These are phyloP conservation scores for Laticauda colubrina DNA, from an alignment of 2,113 vertebrate species.

Conservation along the genomic window DNA sequence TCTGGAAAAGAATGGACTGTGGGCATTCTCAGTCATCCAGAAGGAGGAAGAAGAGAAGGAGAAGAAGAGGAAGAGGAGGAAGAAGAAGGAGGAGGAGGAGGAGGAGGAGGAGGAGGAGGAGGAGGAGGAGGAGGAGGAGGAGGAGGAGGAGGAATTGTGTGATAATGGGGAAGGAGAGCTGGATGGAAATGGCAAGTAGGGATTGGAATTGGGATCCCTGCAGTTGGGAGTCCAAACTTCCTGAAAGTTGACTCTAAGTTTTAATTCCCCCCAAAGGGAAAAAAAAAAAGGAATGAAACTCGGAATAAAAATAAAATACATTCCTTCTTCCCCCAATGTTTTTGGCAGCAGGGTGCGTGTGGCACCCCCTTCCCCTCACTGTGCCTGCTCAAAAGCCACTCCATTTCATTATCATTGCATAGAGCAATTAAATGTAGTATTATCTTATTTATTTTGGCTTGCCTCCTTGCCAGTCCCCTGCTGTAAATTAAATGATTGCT, in stretches of 20 bases:
- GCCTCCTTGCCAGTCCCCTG: slow-evolving; percentile 59
- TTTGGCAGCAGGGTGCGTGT: slow-evolving; percentile 20
- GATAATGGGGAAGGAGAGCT: not conserved
- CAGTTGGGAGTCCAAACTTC: not conserved
- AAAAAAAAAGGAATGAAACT: not conserved
- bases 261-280: not conserved
- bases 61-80: too few species aligned
- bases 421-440: slow-evolving; percentile 55
- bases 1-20: not conserved
- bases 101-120: too few species aligned
- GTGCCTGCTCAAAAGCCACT: slow-evolving; percentile 24
- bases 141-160: not conserved
- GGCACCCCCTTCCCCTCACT: slow-evolving; percentile 15
- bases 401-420: slow-evolving; percentile 40
- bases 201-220: not conserved
- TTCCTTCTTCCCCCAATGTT: slow-evolving; percentile 14
- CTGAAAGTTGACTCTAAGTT: slow-evolving; percentile 18
- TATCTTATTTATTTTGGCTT: slow-evolving; percentile 72
- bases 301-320: slow-evolving; percentile 27
- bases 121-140: too few species aligned
- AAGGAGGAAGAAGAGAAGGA: too few species aligned
- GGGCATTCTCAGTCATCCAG: too few species aligned
- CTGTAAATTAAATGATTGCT: slow-evolving; percentile 68
- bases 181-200: too few species aligned
- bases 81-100: too few species aligned